Evolutionary conservation across 2,797 vertebrate species (phyloP), one percentile per base, ranked within the genome.

Genomic region (Scleropages formosus): DNA sequence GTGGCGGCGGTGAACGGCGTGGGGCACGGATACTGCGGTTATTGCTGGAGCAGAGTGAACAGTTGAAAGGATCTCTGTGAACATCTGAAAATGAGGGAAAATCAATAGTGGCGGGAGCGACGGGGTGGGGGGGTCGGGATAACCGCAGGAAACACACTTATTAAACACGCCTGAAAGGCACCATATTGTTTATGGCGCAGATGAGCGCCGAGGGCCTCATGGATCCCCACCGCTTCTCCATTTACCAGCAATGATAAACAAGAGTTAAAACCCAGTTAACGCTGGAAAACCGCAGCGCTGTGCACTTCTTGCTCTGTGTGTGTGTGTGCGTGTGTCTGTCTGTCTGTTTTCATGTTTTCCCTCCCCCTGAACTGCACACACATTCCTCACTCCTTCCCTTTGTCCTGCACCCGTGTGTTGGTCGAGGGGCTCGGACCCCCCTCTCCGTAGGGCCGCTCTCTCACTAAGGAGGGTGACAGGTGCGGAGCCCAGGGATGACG

Each of bases 211-310:
- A 27, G 13, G 74, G 49, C 74, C 66, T 26, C n/a, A 6, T 24
- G 69, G 65, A 67, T 59, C 68, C 56, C 69, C 66, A 75, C 58
- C 53, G 69, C 68, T 61, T 72, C 64, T 75, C 68, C 51, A 60
- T 46, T 51, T 67, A 56, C 46, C 53, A 68, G 13, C 8, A 22
- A 70, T 69, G 66, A 68, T 46, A 69, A 69, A 58, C 44, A 61
- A 61, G 39, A 61, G 67, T 61, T 49, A 22, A 27, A 22, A 67
- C 13, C 56, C 60, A 58, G 44, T 27, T 53, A 26, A 65, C 59
- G 22, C 71, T 77, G 44, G 18, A 20, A 56, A 51, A 69, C 15
- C n/a, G 8, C 26, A 71, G 68, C 51, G 16, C 49, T 56, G 22
- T 12, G 68, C 26, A 26, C 31, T 58, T 58, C 71, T 24, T 27